Percentiles rank a stretch among this genome's conserved stretches.
phyloP scores from a whole-genome alignment of 2,797 vertebrate species.

The Trichosurus vulpecula region DNA sequence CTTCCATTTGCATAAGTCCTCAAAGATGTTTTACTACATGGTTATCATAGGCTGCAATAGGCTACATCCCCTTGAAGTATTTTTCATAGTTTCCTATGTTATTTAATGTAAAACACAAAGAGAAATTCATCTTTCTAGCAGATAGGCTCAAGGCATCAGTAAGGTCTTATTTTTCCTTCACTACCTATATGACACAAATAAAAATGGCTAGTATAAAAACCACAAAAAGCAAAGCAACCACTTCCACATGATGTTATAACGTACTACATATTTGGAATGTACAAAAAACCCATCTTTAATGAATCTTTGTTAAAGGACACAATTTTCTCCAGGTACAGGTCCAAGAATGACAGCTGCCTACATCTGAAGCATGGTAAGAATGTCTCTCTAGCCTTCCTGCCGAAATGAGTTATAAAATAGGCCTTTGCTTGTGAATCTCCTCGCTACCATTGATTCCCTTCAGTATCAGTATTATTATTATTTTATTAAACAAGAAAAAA shows the following conservation, averaged over 20 bases:
- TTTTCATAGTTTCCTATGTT: constrained; percentile 45
- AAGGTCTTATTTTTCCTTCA: constrained; percentile 71
- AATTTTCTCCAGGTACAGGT: constrained; percentile 99
- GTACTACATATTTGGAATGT: constrained; percentile 84
- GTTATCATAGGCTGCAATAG: neutral
- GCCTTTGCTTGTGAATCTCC: constrained; percentile 67
- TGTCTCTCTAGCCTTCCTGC: constrained; percentile 85
- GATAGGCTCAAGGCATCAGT: constrained; percentile 75
- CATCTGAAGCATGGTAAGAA: constrained; percentile 99
- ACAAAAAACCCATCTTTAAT: constrained; percentile 78
- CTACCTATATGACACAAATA: constrained; percentile 61
- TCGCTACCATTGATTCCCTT: constrained; percentile 15
- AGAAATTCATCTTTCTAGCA: constrained; percentile 62
- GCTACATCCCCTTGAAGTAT: constrained; percentile 27
- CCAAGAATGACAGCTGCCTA: constrained; percentile 99
- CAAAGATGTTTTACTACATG: neutral
- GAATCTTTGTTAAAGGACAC: constrained; percentile 92
- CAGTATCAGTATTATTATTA: neutral
- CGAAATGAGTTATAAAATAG: constrained; percentile 77
- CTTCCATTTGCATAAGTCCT: constrained; percentile 21
- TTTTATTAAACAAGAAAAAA: constrained; percentile 29
- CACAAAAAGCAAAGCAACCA: constrained; percentile 74
- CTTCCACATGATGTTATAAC: constrained; percentile 73
- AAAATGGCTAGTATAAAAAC: constrained; percentile 86
- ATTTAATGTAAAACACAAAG: constrained; percentile 14